Evolutionary conservation across 1,140 invertebrate genomes (phyloP).

Genomic region (Eurosta solidaginis): DNA sequence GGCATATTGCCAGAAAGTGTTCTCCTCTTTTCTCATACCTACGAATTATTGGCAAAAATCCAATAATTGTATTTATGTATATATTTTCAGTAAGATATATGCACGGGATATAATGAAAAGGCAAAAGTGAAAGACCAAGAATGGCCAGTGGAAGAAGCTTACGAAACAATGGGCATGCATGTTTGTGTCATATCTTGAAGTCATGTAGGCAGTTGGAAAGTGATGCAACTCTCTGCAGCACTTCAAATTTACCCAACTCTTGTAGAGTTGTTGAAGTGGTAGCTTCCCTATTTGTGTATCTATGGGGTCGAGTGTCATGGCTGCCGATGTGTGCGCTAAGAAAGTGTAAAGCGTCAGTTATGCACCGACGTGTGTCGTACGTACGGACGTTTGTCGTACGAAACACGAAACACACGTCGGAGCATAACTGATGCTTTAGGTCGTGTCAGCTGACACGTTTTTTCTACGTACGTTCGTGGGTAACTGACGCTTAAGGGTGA

Average conservation of each 20-base stretch:
- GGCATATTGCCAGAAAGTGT: neutral
- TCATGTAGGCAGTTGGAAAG: neutral
- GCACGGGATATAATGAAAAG: neutral
- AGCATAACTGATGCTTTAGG: no score
- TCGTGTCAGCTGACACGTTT: no score
- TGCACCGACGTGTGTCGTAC: no score
- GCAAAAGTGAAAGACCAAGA: neutral
- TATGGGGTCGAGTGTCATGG: neutral
- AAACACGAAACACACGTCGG: no score
- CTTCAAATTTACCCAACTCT: neutral
- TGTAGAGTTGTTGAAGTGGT: neutral
- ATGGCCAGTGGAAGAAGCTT: no score
- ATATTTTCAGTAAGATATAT: neutral
- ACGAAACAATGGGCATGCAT: no score
- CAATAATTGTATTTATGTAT: no score
- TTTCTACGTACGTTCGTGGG: no score
- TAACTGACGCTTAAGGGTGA: no score
- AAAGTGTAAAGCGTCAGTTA: no score
- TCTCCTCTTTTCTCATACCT: neutral
- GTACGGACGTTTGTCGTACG: no score
- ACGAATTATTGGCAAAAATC: neutral
- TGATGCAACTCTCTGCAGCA: neutral
- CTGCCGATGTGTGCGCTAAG: neutral
- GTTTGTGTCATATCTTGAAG: neutral
- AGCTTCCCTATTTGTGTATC: neutral